phyloP scores from a whole-genome alignment of 2,888 invertebrate genomes.

The Balanococcus diminutus region DNA sequence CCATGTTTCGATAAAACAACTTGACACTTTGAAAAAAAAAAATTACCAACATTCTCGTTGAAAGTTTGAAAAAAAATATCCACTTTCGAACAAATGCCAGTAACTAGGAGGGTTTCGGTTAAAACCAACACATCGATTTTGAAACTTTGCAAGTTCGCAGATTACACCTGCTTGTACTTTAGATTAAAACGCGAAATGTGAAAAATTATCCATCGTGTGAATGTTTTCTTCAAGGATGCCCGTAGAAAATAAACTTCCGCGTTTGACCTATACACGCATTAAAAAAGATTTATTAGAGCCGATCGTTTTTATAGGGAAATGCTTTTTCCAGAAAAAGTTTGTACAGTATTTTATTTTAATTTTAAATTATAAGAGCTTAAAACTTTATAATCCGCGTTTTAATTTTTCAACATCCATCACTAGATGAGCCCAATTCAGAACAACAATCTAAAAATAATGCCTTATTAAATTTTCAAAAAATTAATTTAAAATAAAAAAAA shows the following conservation, averaged over 20 bases:
- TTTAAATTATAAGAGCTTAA: not conserved
- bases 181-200: not conserved
- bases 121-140: not conserved
- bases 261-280: conserved; percentile 16
- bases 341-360: too few species aligned
- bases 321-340: not conserved
- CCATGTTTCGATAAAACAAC: not conserved
- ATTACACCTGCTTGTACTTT: not conserved
- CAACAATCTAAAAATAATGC: not conserved
- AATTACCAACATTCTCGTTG: not conserved
- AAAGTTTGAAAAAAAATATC: not conserved
- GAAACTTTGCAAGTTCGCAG: not conserved
- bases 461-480: not conserved
- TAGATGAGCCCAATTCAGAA: not conserved
- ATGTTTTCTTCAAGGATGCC: not conserved
- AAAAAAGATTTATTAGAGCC: conserved; percentile 31
- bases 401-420: not conserved
- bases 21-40: not conserved
- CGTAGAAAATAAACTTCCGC: not conserved
- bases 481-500: too few species aligned
- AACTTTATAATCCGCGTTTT: not conserved
- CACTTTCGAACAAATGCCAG: not conserved
- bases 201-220: not conserved
- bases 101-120: not conserved
- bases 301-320: conserved; percentile 8